phyloP scores from a whole-genome alignment of 2,888 invertebrate genomes.

The Acleris holmiana region DNA sequence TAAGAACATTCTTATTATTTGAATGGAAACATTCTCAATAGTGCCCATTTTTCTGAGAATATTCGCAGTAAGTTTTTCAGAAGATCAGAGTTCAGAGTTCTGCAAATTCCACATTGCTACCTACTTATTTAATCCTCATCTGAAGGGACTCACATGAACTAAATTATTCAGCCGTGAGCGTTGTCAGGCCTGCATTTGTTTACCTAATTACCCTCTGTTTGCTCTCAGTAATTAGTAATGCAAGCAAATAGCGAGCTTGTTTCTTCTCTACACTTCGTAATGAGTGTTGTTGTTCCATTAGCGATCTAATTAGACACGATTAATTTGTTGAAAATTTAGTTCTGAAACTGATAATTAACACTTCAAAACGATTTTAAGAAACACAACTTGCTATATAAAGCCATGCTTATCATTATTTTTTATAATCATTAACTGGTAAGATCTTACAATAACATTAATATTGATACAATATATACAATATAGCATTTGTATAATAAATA shows the following conservation, averaged over 20 bases:
- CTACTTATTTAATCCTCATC: too few relatives aligned
- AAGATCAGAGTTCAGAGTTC: too few relatives aligned
- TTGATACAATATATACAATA: too few relatives aligned
- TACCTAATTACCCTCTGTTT: constrained; percentile 28
- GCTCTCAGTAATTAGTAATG: constrained; percentile 22
- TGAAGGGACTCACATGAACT: not conserved
- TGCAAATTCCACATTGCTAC: too few relatives aligned
- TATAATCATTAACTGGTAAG: too few relatives aligned
- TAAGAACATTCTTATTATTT: too few relatives aligned
- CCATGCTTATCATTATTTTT: not conserved
- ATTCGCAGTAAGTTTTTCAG: too few relatives aligned
- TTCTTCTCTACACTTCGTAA: constrained; percentile 5
- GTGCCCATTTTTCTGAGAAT: too few relatives aligned
- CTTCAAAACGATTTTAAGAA: not conserved
- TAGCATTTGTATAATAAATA: too few relatives aligned
- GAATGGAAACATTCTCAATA: too few relatives aligned
- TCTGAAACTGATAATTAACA: not conserved
- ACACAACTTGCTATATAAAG: too few relatives aligned
- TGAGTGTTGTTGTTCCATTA: not conserved
- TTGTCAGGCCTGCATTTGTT: not conserved
- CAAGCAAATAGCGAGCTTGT: constrained; percentile 15
- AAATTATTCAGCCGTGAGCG: not conserved
- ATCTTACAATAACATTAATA: too few relatives aligned
- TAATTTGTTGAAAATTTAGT: not conserved
- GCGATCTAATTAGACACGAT: not conserved